Evolutionary conservation across 1,140 invertebrate species (phyloP), one percentile per base, ranked within the genome.

Genomic region (Scaptodrosophila lebanonensis): DNA sequence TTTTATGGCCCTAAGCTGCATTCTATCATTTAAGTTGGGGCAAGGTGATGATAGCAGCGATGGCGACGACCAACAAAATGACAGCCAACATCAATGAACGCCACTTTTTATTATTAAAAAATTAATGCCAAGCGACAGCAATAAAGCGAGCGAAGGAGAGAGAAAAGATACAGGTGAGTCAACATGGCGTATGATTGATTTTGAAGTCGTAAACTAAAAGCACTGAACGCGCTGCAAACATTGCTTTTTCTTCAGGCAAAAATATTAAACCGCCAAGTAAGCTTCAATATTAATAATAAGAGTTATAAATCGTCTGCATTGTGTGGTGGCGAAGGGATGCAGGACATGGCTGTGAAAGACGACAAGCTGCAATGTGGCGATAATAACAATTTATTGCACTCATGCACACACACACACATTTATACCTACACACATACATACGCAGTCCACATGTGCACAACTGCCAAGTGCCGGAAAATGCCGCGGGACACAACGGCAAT

Each of bases 311-410:
- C 79, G 84, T 72, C 51, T 71, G 54, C 66, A 68, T 57, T 57
- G 75, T 42, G 69, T 69, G 65, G 42, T 49, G 56, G 36, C 60
- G 59, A 39, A 12, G 30, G 20, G 36, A 1, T 16, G 22, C 9
- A 6, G 30, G 9, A 13, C 9, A 12, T 7, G 13, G 36, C 27
- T 29, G 25, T 15, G 36, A 29, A 36, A 18, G 33, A 69, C 68
- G 77, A 84, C 79, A 75, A 65, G 73, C 79, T 84, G 79, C 79
- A 84, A 64, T 66, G 64, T 61, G 70, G 79, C 75, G 79, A 84
- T 84, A 84, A 84, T 84, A 84, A 84, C 79, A 84, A 84, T 84
- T 84, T 84, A 84, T 84, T 75, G 75, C 79, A 67, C 69, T 61
- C 58, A 82, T 62, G 66, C 56, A 47, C 47, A 57, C 36, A 30